phyloP scores from a whole-genome alignment of 1,140 invertebrate genomes.

The Lepidostoma basale region DNA sequence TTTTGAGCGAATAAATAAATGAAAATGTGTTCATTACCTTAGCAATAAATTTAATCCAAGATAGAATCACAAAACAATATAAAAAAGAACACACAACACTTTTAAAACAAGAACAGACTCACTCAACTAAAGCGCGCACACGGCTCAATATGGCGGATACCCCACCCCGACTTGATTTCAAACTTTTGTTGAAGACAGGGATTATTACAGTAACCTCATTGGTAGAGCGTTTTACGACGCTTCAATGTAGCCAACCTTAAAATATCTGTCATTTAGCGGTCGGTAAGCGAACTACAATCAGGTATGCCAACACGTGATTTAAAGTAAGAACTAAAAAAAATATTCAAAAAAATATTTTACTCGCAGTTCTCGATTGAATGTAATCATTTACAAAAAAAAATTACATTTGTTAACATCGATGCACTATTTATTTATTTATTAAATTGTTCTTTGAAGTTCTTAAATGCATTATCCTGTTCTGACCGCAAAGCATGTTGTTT shows the following conservation, averaged over 20 bases:
- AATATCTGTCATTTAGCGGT: background rate
- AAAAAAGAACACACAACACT: constrained; percentile 33
- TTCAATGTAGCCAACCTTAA: constrained; percentile 31
- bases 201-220: constrained; percentile 27
- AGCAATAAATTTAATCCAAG: constrained; percentile 33
- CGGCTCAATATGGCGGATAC: constrained; percentile 42
- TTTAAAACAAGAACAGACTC: constrained; percentile 37
- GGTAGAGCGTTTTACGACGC: constrained; percentile 34
- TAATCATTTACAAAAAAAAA: background rate
- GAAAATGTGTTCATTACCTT: constrained; percentile 26
- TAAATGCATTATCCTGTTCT: too few relatives aligned
- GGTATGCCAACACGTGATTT: background rate
- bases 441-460: background rate
- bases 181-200: constrained; percentile 38
- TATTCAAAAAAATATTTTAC: background rate
- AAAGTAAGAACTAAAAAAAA: background rate
- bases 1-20: background rate
- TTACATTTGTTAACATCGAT: too few relatives aligned
- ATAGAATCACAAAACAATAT: constrained; percentile 33
- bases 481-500: too few relatives aligned
- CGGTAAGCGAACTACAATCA: constrained; percentile 14
- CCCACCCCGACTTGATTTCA: constrained; percentile 40
- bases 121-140: constrained; percentile 37
- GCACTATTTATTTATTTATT: too few relatives aligned
- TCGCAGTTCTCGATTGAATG: too few relatives aligned